Conservation (phyloP, 35 echinoderm and acorn worm species). For the Ophiothrix spiculata region DNA sequence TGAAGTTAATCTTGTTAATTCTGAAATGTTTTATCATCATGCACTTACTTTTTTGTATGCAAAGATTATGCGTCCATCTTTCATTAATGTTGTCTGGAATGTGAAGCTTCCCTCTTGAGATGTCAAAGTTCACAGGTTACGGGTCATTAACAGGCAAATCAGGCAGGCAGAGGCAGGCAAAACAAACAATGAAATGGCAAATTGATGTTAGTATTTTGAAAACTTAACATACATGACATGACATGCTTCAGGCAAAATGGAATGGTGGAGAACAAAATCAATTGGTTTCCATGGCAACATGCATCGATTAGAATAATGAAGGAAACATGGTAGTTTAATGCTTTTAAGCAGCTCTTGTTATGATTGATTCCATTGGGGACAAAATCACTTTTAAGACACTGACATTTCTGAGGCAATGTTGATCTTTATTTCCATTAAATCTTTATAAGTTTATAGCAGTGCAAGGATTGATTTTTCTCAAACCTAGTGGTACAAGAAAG, state of each 20-base stretch:
- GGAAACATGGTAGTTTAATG: too few species aligned
- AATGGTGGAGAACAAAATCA: background rate
- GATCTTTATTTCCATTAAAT: too few species aligned
- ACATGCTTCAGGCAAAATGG: background rate
- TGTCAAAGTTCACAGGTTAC: slow-evolving; percentile 1
- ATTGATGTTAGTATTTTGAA: background rate
- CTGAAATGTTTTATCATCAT: background rate
- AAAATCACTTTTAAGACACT: too few species aligned
- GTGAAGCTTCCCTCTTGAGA: slow-evolving; percentile 79
- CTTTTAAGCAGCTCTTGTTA: too few species aligned
- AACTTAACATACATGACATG: background rate
- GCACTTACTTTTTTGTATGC: slow-evolving; percentile 83
- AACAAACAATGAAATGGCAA: background rate
- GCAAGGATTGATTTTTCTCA: too few species aligned
- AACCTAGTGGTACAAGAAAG: too few species aligned
- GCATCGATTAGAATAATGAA: background rate
- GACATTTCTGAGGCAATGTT: too few species aligned
- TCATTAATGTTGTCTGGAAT: slow-evolving; percentile 81
- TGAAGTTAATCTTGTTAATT: background rate
- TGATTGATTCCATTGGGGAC: too few species aligned
- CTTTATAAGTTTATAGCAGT: too few species aligned
- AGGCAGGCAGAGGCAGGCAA: background rate
- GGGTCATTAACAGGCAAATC: background rate
- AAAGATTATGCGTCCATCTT: slow-evolving; percentile 86
- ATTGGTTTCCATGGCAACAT: background rate